A percentile compares a stretch with the other conserved stretches of the same genome.
Conservation (phyloP, 2,113 vertebrate genomes). For the Egretta garzetta region DNA sequence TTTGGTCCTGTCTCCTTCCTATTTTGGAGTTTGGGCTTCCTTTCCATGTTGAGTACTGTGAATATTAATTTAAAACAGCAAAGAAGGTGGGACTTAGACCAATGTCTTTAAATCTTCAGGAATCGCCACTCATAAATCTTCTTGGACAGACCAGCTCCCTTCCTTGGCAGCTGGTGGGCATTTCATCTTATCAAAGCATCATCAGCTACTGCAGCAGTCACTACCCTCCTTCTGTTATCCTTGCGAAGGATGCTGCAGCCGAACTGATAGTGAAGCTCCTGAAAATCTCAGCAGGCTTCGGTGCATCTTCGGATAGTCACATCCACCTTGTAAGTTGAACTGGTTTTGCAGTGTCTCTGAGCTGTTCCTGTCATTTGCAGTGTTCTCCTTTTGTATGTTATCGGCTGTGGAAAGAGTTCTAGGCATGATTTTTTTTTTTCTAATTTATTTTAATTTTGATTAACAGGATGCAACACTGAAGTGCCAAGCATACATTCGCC, state of each 20-base stretch:
- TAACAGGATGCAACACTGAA: constrained; percentile 84
- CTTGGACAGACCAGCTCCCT: constrained; percentile 90
- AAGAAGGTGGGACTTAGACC: neutral
- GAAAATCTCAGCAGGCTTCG: constrained; percentile 89
- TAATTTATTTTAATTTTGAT: neutral
- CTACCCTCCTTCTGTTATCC: constrained; percentile 87
- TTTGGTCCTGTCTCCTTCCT: neutral
- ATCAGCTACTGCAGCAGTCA: constrained; percentile 89
- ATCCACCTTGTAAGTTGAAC: constrained; percentile 82
- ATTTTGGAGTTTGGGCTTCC: neutral
- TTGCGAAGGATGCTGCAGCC: constrained; percentile 81
- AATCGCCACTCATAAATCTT: constrained; percentile 87
- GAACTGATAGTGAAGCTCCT: constrained; percentile 87
- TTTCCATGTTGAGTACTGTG: neutral
- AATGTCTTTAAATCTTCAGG: constrained; percentile 73
- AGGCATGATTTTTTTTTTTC: too few relatives aligned
- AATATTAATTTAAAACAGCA: neutral
- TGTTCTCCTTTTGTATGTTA: neutral
- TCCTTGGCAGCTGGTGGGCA: constrained; percentile 91
- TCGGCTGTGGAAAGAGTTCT: neutral
- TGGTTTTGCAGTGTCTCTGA: neutral
- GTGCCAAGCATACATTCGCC: constrained; percentile 78
- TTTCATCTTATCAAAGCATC: constrained; percentile 87
- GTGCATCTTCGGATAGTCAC: constrained; percentile 70
- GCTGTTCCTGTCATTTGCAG: neutral